Evolutionary conservation across 2,113 vertebrate species (phyloP).

Genomic region (Azemiops feae): DNA sequence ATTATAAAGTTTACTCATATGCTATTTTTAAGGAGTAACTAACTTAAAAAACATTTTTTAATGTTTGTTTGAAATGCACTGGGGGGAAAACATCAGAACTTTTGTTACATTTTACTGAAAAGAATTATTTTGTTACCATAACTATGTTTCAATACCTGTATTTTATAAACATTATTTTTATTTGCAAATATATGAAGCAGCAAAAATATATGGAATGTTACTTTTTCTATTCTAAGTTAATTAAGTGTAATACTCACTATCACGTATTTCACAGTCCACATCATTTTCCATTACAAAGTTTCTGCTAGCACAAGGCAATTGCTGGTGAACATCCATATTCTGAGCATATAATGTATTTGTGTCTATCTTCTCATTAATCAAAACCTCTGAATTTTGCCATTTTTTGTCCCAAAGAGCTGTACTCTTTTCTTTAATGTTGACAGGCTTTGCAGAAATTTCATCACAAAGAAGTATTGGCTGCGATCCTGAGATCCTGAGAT

Average conservation of each 20-base stretch:
- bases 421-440: neutral
- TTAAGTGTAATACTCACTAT: constrained; percentile 6
- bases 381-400: neutral
- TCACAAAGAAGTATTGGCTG: constrained; percentile 27
- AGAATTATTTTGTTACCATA: constrained; percentile 2
- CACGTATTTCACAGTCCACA: neutral
- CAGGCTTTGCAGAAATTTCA: neutral
- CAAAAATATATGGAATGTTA: constrained; percentile 17
- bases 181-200: constrained; percentile 16
- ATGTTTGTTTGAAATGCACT: neutral
- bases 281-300: neutral
- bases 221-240: neutral
- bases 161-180: neutral
- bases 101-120: neutral
- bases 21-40: constrained; percentile 22
- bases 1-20: neutral
- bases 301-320: neutral
- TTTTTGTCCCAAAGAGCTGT: neutral
- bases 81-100: neutral
- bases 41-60: constrained; percentile 27
- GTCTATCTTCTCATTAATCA: neutral
- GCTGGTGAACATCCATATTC: neutral
- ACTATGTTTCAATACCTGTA: neutral
- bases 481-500: neutral
- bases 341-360: neutral